Percentiles rank a stretch among this genome's conserved stretches.
These are phyloP conservation scores for Mormyrus iriodes DNA, from an alignment of 2,113 vertebrate genomes.

Conservation along the genomic window DNA sequence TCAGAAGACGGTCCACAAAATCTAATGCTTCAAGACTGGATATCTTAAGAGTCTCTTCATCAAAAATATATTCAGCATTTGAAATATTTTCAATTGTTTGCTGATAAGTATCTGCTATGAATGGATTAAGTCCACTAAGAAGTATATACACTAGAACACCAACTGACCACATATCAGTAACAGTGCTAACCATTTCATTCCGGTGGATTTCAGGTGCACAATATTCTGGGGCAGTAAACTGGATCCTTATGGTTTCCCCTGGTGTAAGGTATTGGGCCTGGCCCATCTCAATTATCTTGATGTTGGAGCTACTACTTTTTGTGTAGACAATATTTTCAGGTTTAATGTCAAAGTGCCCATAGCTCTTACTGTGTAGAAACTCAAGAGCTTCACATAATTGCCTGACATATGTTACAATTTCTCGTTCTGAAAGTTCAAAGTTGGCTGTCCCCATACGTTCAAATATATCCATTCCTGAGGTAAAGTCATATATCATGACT, in stretches of 20 bases:
- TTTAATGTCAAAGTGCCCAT: slow-evolving; percentile 91
- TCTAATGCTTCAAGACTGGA: slow-evolving; percentile 84
- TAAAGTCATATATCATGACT: slow-evolving; percentile 94
- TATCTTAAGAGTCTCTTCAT: slow-evolving; percentile 88
- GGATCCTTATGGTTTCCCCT: slow-evolving; percentile 85
- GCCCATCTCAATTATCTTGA: slow-evolving; percentile 95
- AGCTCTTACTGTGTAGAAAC: slow-evolving; percentile 78
- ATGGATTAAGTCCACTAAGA: slow-evolving; percentile 89
- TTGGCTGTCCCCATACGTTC: slow-evolving; percentile 78
- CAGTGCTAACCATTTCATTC: slow-evolving; percentile 84
- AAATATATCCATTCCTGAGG: slow-evolving; percentile 91
- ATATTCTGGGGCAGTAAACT: slow-evolving; percentile 86
- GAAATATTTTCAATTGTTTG: slow-evolving; percentile 93
- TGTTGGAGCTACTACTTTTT: slow-evolving; percentile 75
- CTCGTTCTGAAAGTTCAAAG: slow-evolving; percentile 87
- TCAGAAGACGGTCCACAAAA: slow-evolving; percentile 85
- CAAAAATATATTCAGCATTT: slow-evolving; percentile 87
- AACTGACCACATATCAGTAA: slow-evolving; percentile 97
- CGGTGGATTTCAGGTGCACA: slow-evolving; percentile 94
- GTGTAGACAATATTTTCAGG: slow-evolving; percentile 93
- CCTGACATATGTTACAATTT: slow-evolving; percentile 78
- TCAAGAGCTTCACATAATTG: slow-evolving; percentile 88
- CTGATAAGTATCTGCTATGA: slow-evolving; percentile 93
- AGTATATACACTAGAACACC: slow-evolving; percentile 86
- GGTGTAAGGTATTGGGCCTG: slow-evolving; percentile 86